A percentile compares a stretch with the other conserved stretches of the same genome.
Evolutionary conservation across 2,888 invertebrate species (phyloP).

Genomic region (Epirrita christyi): DNA sequence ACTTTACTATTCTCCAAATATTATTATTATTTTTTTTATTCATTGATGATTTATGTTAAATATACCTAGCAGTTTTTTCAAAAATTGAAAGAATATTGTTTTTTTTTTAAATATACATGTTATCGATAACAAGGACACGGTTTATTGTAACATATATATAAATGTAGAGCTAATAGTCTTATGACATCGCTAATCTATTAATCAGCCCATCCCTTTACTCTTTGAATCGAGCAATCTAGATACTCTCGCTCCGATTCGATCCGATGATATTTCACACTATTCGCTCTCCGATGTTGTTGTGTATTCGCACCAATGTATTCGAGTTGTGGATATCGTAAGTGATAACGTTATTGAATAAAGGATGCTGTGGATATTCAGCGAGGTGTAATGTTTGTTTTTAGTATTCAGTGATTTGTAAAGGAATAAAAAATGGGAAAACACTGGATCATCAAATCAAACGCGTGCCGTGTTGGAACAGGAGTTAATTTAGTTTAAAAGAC

Average conservation of each 20-base stretch:
- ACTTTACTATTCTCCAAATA: too few relatives aligned
- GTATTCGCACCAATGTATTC: slow-evolving; percentile 14
- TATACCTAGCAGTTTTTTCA: too few relatives aligned
- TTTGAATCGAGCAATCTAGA: slow-evolving; percentile 44
- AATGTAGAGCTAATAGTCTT: too few relatives aligned
- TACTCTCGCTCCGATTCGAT: slow-evolving; percentile 44
- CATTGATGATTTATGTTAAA: too few relatives aligned
- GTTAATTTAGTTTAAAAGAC: too few relatives aligned
- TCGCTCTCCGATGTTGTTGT: slow-evolving; percentile 23
- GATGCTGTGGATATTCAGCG: slow-evolving; percentile 14
- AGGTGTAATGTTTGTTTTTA: slow-evolving; percentile 30
- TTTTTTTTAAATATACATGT: too few relatives aligned
- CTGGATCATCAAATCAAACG: too few relatives aligned
- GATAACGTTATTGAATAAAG: slow-evolving; percentile 22
- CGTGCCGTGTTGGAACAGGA: too few relatives aligned
- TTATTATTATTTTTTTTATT: too few relatives aligned
- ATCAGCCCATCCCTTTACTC: slow-evolving; percentile 7
- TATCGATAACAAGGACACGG: too few relatives aligned
- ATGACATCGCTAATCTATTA: background rate
- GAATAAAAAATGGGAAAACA: slow-evolving; percentile 14
- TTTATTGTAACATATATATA: too few relatives aligned
- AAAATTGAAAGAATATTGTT: too few relatives aligned
- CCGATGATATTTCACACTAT: slow-evolving; percentile 51
- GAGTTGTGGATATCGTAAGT: slow-evolving; percentile 16
- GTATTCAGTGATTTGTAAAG: slow-evolving; percentile 23